These are phyloP conservation scores for Poecilia velifera DNA, from an alignment of 2,797 vertebrate genomes.

Conservation along the genomic window DNA sequence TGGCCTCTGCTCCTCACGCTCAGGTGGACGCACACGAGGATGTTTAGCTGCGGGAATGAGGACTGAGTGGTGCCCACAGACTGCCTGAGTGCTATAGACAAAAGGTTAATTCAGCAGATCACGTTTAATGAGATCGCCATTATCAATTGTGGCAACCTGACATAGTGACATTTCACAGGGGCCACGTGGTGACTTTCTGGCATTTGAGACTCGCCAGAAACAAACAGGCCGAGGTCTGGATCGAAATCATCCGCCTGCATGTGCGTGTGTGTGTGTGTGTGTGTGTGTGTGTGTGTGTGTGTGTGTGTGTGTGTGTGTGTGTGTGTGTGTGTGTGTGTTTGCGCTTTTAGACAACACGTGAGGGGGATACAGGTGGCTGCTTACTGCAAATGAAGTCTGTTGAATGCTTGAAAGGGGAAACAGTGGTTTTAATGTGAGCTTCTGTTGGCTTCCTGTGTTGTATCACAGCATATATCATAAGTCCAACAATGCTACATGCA, in stretches of 20 bases:
- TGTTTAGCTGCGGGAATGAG: constrained; percentile 16
- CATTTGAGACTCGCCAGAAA: constrained; percentile 57
- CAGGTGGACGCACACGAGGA: not conserved
- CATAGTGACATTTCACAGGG: constrained; percentile 66
- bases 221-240: constrained; percentile 44
- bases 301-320: constrained; percentile 17
- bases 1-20: not conserved
- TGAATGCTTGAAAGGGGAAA: not conserved
- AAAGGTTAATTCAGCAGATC: constrained; percentile 77
- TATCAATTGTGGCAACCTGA: constrained; percentile 61
- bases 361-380: not conserved
- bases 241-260: constrained; percentile 39
- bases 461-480: not conserved
- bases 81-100: constrained; percentile 41
- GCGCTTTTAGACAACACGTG: not conserved
- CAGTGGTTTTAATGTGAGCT: not conserved
- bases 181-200: constrained; percentile 63
- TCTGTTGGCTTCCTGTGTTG: not conserved
- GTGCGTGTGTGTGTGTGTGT: not conserved
- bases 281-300: constrained; percentile 18
- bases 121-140: constrained; percentile 65
- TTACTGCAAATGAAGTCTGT: not conserved
- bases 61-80: constrained; percentile 33
- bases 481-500: constrained; percentile 6
- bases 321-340: constrained; percentile 13